Evolutionary conservation across 2,797 vertebrate species (phyloP).

Genomic region (Notoglanidium macrostoma): DNA sequence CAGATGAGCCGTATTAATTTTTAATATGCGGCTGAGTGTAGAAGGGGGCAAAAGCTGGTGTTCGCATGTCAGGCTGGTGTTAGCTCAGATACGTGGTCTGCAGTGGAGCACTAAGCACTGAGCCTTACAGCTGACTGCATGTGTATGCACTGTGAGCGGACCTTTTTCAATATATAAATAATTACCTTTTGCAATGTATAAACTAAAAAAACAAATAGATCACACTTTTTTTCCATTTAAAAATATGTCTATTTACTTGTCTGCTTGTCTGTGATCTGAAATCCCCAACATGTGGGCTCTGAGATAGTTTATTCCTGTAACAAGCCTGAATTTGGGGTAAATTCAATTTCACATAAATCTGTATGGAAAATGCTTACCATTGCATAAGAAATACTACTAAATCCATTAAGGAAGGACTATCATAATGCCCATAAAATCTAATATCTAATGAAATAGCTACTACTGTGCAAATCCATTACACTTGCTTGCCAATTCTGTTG

Average conservation of each 20-base stretch:
- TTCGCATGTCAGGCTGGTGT: conserved; percentile 58
- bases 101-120: conserved; percentile 52
- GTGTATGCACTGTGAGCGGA: background rate
- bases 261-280: background rate
- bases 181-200: background rate
- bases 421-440: background rate
- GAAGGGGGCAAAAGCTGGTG: conserved; percentile 66
- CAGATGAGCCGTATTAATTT: conserved; percentile 74
- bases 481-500: too few relatives aligned
- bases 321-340: background rate
- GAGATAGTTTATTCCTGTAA: background rate
- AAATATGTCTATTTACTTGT: background rate
- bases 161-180: background rate
- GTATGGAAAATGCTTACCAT: background rate
- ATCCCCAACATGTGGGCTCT: background rate
- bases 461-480: background rate
- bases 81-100: conserved; percentile 62
- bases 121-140: conserved; percentile 55
- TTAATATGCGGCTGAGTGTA: conserved; percentile 74
- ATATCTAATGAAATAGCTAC: background rate
- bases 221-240: background rate
- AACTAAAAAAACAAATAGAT: background rate
- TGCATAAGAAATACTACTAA: background rate
- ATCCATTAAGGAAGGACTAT: background rate
- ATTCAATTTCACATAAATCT: background rate